phyloP scores from a whole-genome alignment of 1,140 invertebrate genomes.

The Philotrypesis tridentata region DNA sequence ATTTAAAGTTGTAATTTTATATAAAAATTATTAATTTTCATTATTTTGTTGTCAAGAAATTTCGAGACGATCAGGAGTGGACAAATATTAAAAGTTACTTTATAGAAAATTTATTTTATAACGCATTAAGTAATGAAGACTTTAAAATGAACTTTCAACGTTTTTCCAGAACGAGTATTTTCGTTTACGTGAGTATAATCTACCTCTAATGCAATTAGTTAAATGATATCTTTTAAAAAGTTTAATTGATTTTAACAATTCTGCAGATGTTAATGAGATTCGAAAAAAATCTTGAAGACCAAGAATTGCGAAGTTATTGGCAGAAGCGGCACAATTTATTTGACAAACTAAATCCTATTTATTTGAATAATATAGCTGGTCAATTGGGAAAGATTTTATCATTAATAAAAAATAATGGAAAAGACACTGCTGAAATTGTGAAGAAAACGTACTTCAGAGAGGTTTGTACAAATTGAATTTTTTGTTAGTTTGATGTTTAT shows the following conservation, averaged over 20 bases:
- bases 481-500: background rate
- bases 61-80: background rate
- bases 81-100: background rate
- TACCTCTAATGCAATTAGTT: no score
- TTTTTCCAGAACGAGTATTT: no score
- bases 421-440: no score
- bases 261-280: background rate
- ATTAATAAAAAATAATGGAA: no score
- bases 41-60: background rate
- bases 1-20: background rate
- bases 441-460: background rate
- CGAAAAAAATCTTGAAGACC: background rate
- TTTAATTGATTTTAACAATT: background rate
- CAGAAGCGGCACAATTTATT: no score
- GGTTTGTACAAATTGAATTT: background rate
- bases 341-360: no score
- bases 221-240: no score
- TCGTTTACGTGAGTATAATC: background rate
- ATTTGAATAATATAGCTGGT: background rate
- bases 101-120: background rate
- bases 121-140: background rate
- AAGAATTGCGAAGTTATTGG: no score
- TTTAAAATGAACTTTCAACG: background rate
- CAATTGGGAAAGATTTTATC: background rate
- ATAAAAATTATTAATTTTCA: background rate